These are phyloP conservation scores for Bubo scandiacus DNA, from an alignment of 2,113 vertebrate species.

Conservation along the genomic window DNA sequence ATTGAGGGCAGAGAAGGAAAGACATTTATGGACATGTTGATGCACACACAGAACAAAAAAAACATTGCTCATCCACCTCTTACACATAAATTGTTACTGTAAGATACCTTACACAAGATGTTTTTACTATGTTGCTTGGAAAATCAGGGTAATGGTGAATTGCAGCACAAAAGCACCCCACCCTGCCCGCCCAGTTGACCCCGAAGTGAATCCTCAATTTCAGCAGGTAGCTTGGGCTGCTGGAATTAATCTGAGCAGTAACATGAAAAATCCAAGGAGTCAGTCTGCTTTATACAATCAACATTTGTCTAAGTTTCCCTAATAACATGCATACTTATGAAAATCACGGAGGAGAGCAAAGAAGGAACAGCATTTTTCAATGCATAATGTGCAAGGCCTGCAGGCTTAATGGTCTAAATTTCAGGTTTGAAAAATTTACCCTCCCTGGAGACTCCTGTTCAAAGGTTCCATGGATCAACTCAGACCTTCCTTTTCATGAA, in stretches of 20 bases:
- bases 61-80: neutral
- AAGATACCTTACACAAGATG: neutral
- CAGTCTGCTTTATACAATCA: neutral
- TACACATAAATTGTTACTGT: neutral
- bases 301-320: conserved; percentile 12
- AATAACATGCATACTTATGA: conserved; percentile 1
- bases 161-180: neutral
- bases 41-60: neutral
- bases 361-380: neutral
- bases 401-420: conserved; percentile 29
- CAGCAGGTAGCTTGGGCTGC: neutral
- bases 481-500: neutral
- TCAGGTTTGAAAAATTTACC: conserved; percentile 47
- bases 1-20: neutral
- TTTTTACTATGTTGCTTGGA: neutral
- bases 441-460: neutral
- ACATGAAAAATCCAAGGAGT: conserved; percentile 1
- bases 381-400: neutral
- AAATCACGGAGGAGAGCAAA: neutral
- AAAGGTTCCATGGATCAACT: neutral
- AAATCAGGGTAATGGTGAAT: neutral
- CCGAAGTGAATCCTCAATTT: neutral
- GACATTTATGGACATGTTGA: neutral
- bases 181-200: neutral
- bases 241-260: conserved; percentile 15